Evolutionary conservation across 2,888 invertebrate species (phyloP).

Genomic region (Megamerina dolium): DNA sequence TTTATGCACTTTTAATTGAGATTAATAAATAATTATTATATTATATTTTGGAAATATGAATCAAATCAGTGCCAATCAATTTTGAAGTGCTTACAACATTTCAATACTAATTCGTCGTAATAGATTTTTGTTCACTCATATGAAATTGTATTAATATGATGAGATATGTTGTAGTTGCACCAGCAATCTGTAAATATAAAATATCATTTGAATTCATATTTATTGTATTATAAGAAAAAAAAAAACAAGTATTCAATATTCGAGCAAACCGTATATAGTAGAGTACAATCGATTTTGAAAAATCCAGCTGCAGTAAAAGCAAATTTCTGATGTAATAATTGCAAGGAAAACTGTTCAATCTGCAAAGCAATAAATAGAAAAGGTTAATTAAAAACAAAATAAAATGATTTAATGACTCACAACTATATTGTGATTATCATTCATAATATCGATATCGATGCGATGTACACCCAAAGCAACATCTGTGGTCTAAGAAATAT

Average conservation of each 20-base stretch:
- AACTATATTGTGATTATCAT: slow-evolving; percentile 45
- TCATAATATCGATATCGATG: slow-evolving; percentile 42
- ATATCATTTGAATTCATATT: neutral
- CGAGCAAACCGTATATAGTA: slow-evolving; percentile 45
- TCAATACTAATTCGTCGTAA: no score
- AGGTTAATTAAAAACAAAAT: neutral
- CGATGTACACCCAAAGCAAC: slow-evolving; percentile 48
- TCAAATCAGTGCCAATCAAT: no score
- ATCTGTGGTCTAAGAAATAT: slow-evolving; percentile 42
- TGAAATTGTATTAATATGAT: slow-evolving; percentile 51
- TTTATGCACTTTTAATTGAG: no score
- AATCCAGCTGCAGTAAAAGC: slow-evolving; percentile 51
- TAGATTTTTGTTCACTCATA: slow-evolving; percentile 30
- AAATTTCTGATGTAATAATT: slow-evolving; percentile 50
- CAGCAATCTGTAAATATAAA: slow-evolving; percentile 43
- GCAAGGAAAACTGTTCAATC: slow-evolving; percentile 51
- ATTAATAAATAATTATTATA: no score
- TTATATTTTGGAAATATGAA: no score
- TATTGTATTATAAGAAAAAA: neutral
- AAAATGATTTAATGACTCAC: slow-evolving; percentile 31
- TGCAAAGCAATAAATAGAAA: slow-evolving; percentile 19
- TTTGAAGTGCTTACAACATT: no score
- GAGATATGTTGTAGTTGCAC: slow-evolving; percentile 49
- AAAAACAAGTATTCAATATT: neutral
- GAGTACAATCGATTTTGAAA: slow-evolving; percentile 49